Base-by-base conservation (phyloP, 2,113 vertebrate genomes). In the Poecile atricapillus region DNA sequence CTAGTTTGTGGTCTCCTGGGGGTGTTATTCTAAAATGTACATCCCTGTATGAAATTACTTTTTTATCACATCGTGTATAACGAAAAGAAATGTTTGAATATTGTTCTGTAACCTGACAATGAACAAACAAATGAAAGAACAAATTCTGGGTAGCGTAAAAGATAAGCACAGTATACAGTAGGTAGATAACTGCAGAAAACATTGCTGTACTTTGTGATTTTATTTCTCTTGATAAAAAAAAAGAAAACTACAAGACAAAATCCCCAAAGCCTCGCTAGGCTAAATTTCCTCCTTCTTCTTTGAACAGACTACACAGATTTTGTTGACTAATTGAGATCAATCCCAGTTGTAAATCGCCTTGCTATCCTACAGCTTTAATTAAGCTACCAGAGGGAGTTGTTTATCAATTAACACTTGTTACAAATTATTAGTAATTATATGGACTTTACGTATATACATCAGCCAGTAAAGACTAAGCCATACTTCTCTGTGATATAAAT, bases 351-450 rank as follows among this genome's bases (percentile, higher is more conserved):
- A 98, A 98, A 98, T 98, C 97, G 96, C 97, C 97, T 93, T 91
- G 95, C 97, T 98, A 97, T 98, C 96, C 95, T 98, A 97, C 97
- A 97, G 98, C 98, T 98, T 98, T 98, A 98, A 98, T 98, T 98
- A 98, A 98, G 97, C 97, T 98, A 98, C 98, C 98, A 95, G 96
- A 97, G 98, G 98, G 98, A 98, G 97, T 93, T 98, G 97, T 98
- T 98, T 98, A 98, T 98, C 98, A 98, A 98, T 98, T 98, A 98
- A 98, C 98, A 98, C 98, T 98, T 98, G 98, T 98, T 98, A 98
- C 98, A 98, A 98, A 98, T 98, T 98, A 98, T 98, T 98, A 98
- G 98, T 98, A 98, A 98, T 98, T 98, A 98, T 98, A 98, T 97
- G 97, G 97, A 98, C 97, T 98, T 97, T 94, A 95, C 25, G 4